These are phyloP conservation scores for Reticulitermes speratus DNA, from an alignment of 1,140 invertebrate species.

Conservation along the genomic window DNA sequence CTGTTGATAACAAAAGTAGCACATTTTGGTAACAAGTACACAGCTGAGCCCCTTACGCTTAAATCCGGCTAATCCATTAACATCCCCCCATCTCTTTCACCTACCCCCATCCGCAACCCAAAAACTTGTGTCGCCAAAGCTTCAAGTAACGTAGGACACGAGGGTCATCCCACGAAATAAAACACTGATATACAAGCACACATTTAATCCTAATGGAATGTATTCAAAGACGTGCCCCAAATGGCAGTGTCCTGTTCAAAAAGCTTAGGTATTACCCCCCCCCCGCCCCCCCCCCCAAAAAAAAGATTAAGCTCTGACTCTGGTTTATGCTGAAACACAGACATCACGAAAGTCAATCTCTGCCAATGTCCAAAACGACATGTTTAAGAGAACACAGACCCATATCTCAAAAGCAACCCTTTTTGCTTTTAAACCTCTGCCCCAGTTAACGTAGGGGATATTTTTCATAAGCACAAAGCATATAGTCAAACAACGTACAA, in stretches of 20 bases:
- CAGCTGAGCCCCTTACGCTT: not conserved
- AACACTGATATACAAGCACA: not conserved
- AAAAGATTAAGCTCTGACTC: not conserved
- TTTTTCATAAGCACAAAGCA: too few relatives aligned
- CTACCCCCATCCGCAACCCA: not conserved
- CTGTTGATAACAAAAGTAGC: constrained; percentile 1
- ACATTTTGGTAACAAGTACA: constrained; percentile 17
- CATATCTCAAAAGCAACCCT: too few relatives aligned
- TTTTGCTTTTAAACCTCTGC: too few relatives aligned
- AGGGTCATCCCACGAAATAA: not conserved
- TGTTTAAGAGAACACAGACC: too few relatives aligned
- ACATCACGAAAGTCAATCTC: not conserved
- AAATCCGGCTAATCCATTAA: constrained; percentile 14
- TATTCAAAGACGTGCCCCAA: not conserved
- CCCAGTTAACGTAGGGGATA: too few relatives aligned
- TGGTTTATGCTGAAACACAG: not conserved
- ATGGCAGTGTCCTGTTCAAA: not conserved
- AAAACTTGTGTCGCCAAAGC: not conserved
- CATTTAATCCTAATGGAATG: not conserved
- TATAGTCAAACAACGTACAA: too few relatives aligned
- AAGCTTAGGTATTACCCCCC: not conserved
- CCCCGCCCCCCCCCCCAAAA: too few relatives aligned
- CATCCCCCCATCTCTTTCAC: not conserved
- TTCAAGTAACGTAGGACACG: not conserved
- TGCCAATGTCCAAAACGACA: not conserved